Evolutionary conservation across 2,113 vertebrate species (phyloP).

Genomic region (Trachemys scripta): DNA sequence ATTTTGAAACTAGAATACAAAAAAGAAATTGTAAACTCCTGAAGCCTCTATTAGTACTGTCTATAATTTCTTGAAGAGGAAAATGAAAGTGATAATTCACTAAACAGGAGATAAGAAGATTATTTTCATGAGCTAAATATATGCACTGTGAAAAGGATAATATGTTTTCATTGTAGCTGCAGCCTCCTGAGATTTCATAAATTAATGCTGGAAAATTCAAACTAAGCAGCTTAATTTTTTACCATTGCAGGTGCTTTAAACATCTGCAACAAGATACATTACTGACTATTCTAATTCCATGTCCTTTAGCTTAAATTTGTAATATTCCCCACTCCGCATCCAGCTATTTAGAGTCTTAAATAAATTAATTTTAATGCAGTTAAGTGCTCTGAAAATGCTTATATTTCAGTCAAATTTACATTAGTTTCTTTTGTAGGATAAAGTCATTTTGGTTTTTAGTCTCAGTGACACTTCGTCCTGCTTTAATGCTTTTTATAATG

Average conservation of each 20-base stretch:
- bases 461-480: background rate
- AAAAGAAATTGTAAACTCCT: conserved; percentile 73
- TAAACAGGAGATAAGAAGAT: conserved; percentile 81
- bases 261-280: conserved; percentile 70
- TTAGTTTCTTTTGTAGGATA: background rate
- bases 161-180: conserved; percentile 80
- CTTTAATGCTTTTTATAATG: background rate
- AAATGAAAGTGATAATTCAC: conserved; percentile 82
- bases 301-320: conserved; percentile 60
- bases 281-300: conserved; percentile 50
- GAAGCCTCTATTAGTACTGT: conserved; percentile 73
- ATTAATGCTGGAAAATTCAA: conserved; percentile 76
- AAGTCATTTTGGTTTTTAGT: conserved; percentile 18
- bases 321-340: conserved; percentile 42
- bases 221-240: conserved; percentile 76
- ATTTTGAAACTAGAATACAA: conserved; percentile 76
- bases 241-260: conserved; percentile 78
- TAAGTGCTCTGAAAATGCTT: conserved; percentile 54
- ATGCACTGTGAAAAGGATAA: conserved; percentile 77
- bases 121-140: conserved; percentile 81
- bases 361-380: conserved; percentile 54
- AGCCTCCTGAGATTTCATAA: conserved; percentile 77
- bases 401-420: conserved; percentile 50
- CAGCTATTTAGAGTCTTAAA: conserved; percentile 54
- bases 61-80: conserved; percentile 76